phyloP scores from a whole-genome alignment of 2,888 invertebrate genomes.

The Perizoma flavofasciatum region DNA sequence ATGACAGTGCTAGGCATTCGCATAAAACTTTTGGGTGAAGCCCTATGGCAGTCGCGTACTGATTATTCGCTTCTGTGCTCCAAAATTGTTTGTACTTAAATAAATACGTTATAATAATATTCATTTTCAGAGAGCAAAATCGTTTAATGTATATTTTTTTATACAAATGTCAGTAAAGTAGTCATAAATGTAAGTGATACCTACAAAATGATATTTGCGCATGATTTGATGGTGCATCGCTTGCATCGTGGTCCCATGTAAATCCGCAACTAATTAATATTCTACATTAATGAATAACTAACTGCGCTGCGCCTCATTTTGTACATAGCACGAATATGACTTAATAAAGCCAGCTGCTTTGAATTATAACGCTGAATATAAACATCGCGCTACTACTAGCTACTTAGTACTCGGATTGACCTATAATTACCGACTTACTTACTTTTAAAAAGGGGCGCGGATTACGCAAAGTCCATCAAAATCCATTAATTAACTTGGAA shows the following conservation, averaged over 20 bases:
- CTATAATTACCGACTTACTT: slow-evolving; percentile 68
- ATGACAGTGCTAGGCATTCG: slow-evolving; percentile 42
- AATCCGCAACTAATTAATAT: slow-evolving; percentile 79
- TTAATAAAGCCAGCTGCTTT: slow-evolving; percentile 28
- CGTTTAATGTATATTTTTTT: too few relatives aligned
- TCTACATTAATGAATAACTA: slow-evolving; percentile 74
- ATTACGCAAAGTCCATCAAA: slow-evolving; percentile 73
- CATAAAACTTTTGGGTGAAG: slow-evolving; percentile 44
- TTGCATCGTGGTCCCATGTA: slow-evolving; percentile 54
- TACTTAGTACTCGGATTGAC: slow-evolving; percentile 53
- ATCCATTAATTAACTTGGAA: slow-evolving; percentile 78
- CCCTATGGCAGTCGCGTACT: slow-evolving; percentile 37
- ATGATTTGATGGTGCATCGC: slow-evolving; percentile 40
- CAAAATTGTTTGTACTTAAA: slow-evolving; percentile 40
- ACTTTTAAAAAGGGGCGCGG: slow-evolving; percentile 57
- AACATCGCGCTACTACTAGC: slow-evolving; percentile 37
- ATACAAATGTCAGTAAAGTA: slow-evolving; percentile 3
- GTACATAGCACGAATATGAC: slow-evolving; percentile 46
- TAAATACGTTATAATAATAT: slow-evolving; percentile 26
- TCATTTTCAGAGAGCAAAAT: too few relatives aligned
- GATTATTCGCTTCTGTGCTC: slow-evolving; percentile 42
- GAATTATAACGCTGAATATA: slow-evolving; percentile 28
- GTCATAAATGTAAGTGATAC: too few relatives aligned
- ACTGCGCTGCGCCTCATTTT: slow-evolving; percentile 64
- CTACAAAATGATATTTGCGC: slow-evolving; percentile 27